Evolutionary conservation across 2,113 vertebrate genomes (phyloP).

Genomic region (Triplophysa tibetana): DNA sequence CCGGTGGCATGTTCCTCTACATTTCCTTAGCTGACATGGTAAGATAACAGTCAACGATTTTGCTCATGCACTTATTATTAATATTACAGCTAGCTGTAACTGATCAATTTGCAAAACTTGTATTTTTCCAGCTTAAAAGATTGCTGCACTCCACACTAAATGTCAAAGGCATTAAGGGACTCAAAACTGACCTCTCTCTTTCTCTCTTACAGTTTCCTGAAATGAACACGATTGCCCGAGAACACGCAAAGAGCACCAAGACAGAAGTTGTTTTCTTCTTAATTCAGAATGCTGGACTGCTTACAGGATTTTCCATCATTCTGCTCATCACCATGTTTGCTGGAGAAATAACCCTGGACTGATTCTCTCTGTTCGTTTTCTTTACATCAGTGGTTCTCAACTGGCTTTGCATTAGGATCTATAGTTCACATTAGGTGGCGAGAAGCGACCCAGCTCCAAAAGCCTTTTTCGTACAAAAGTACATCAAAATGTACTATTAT

Average conservation of each 20-base stretch:
- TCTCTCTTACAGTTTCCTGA: constrained; percentile 81
- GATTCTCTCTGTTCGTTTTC: not conserved
- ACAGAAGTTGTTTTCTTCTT: constrained; percentile 84
- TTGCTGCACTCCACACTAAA: not conserved
- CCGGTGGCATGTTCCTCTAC: constrained; percentile 97
- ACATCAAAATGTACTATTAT: not conserved
- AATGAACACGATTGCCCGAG: constrained; percentile 86
- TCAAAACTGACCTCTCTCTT: not conserved
- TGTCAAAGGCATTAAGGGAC: not conserved
- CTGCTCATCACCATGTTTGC: constrained; percentile 91
- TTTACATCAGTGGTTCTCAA: not conserved
- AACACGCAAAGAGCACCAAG: constrained; percentile 72
- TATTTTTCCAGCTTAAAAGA: no score
- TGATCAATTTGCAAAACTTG: not conserved
- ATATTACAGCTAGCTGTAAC: no score
- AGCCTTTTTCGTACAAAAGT: no score
- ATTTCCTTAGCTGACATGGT: constrained; percentile 97
- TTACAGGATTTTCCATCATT: constrained; percentile 88
- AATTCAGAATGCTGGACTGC: constrained; percentile 91
- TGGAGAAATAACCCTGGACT: constrained; percentile 53
- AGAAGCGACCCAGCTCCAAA: not conserved
- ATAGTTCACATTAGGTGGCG: no score
- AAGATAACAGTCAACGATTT: constrained; percentile 47
- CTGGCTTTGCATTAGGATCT: no score
- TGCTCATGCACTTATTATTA: no score